These are phyloP conservation scores for Exocentrus adspersus DNA, from an alignment of 2,888 invertebrate genomes.

Conservation along the genomic window DNA sequence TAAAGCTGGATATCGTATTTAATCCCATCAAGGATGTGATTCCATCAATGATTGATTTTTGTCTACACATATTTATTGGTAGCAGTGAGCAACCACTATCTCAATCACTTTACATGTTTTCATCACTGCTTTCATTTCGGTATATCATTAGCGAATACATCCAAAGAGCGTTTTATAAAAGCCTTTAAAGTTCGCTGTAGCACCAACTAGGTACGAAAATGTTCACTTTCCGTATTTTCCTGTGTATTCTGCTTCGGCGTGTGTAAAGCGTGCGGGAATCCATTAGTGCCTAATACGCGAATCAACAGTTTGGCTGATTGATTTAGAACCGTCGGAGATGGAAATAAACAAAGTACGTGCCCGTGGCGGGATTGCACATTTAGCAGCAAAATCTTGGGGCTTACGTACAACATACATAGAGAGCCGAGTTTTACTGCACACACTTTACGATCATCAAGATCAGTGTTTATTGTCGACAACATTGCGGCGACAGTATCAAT, in stretches of 20 bases:
- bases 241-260: background rate
- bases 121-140: too few species aligned
- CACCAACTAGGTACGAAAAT: too few species aligned
- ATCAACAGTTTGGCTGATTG: conserved; percentile 40
- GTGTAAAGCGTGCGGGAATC: conserved; percentile 8
- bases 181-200: too few species aligned
- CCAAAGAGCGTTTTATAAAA: too few species aligned
- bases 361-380: conserved; percentile 47
- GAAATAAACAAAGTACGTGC: conserved; percentile 51
- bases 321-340: conserved; percentile 37
- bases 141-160: too few species aligned
- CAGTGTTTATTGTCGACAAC: conserved; percentile 56
- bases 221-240: too few species aligned
- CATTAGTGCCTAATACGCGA: conserved; percentile 23
- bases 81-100: too few species aligned
- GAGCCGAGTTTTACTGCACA: conserved; percentile 56
- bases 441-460: conserved; percentile 62
- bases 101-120: too few species aligned
- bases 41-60: too few species aligned
- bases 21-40: too few species aligned
- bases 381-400: conserved; percentile 46
- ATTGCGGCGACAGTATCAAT: conserved; percentile 57
- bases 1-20: too few species aligned
- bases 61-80: too few species aligned
- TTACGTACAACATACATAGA: conserved; percentile 51